Base-by-base conservation (phyloP, 1,140 invertebrate genomes). In the Rhyacophila brunnea region DNA sequence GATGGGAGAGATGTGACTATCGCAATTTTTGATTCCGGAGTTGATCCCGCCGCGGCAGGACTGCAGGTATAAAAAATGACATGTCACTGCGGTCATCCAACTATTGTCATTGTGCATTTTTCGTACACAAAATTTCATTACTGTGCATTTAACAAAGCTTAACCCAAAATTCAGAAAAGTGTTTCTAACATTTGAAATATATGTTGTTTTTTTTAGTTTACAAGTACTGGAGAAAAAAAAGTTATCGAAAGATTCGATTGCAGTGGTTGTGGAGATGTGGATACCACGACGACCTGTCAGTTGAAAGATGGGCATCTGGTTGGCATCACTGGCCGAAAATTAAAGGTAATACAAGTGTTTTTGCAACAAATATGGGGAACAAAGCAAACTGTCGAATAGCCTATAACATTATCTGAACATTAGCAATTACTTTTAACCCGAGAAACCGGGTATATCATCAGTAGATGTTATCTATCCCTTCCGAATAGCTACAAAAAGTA, bases 21-120 rank as follows among this genome's bases (percentile, higher is more conserved):
- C 71, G 97, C 95, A 36, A 93, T 99, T 71, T 88, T 99, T 59
- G 97, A 99, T 80, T 96, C 95, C 23, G 97, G 97, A 13, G 90
- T 99, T 54, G 97, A 99, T 83, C 96, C 96, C 34, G 92, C 92
- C 42, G 93, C 95, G 11, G 84, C 89, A 55, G 96, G 96, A 56
- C 83, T 99, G 66, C 87, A 96, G 87, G 95, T 98, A 82, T 78
- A 72, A 70, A 74, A 70, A 66, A 48, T 74, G 72, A 67, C 71
- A 73, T 70, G 73, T 78, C 77, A 78, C 59, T 68, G 68, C 72
- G 71, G 70, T 68, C 23, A 40, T 40, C 38, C 38, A 5, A 40
- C 15, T n/a, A 40, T 17, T 45, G 53, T 38, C 47, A 38, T 49
- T 36, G 44, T 28, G 11, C 20, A 45, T 19, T 55, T 55, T 57